Base-by-base conservation (phyloP, 2,888 invertebrate species). In the Ochropleura leucogaster region DNA sequence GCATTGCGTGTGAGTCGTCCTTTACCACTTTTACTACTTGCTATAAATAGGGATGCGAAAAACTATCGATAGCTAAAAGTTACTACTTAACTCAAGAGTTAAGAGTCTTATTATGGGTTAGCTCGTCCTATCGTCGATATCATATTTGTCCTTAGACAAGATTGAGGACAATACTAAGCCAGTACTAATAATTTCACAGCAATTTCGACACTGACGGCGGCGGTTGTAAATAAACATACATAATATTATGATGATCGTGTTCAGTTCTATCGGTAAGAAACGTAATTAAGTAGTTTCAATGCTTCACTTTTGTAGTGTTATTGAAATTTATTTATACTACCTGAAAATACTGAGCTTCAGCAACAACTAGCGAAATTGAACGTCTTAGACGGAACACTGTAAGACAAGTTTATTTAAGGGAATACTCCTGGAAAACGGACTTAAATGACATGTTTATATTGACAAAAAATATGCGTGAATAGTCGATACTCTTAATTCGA, bases 1-100 rank as follows among this genome's bases (percentile, higher is more conserved):
- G 86, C 87, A 85, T 82, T 72, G 86, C 86, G 87, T 86, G 86
- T 68, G 68, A 64, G 20, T 4, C 62, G 57, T 64, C 63, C 46
- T 84, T 81, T 76, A 77, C 63, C 20, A 69, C 66, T 40, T 85
- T 85, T 85, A 85, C 84, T 60, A 64, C 71, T 55, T 46, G 53
- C 68, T 68, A 76, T 86, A 83, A 84, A 85, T 81, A 86, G 53
- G 68, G 69, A 68, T 49, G 77, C 7, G 18, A n/a, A 53, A 40
- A 55, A 10, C 0, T 55, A 59, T 68, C 77, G 68, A 55, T 46
- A 10, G 0, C 3, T 69, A 4, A 30, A 0, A 5, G 14, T 9
- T 14, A 20, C 30, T 30, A 30, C 30, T 30, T 30, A 30, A 30
- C 1, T 30, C 30, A 30, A 30, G 30, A 30, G 30, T 30, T 30